Evolutionary conservation across 2,888 invertebrate genomes (phyloP), one percentile per base, ranked within the genome.

Genomic region (Drosophila borborema): DNA sequence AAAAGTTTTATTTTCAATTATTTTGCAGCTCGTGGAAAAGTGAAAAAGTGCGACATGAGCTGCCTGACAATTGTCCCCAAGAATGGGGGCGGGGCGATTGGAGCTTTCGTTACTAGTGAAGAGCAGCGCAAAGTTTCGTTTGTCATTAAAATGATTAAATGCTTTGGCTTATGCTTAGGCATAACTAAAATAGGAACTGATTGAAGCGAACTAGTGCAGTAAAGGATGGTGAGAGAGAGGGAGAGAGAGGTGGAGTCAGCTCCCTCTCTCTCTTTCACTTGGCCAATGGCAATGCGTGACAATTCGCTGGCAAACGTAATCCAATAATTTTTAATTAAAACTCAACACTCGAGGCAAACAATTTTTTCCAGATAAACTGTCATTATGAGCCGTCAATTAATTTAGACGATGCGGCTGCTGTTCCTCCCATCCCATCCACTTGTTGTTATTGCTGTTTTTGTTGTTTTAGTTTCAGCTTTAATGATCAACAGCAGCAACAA

Each of bases 81-180:
- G 31, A 7, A 23, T 16, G 36, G 12, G 45, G 34, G 20, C 20
- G 45, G 20, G 36, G 23, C 12, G 3, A 16, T n/a, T 14, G 41
- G 14, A 8, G 16, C 8, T 1, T 12, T 2, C 9, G 14, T 20
- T 31, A 20, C 20, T 16, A 20, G 70, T 49, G 48, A 36, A n/a
- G 20, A n/a, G 43, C 49, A 12, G 43, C 12, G 3, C 7, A 9
- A 65, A 66, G 66, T 67, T 67, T 66, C 36, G 75, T 78, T 74
- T 59, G 82, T 81, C 89, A 91, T 91, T 90, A 91, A 91, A 90
- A 91, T 91, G 91, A 90, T 90, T 87, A 91, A 91, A 91, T 89
- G 85, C 90, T 90, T 86, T 91, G 86, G 89, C 84, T 86, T 87
- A 89, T 89, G 87, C 91, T 87, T 91, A 90, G 91, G 91, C 91